Conservation (phyloP, 2,888 invertebrate species). For the Netelia virgata region DNA sequence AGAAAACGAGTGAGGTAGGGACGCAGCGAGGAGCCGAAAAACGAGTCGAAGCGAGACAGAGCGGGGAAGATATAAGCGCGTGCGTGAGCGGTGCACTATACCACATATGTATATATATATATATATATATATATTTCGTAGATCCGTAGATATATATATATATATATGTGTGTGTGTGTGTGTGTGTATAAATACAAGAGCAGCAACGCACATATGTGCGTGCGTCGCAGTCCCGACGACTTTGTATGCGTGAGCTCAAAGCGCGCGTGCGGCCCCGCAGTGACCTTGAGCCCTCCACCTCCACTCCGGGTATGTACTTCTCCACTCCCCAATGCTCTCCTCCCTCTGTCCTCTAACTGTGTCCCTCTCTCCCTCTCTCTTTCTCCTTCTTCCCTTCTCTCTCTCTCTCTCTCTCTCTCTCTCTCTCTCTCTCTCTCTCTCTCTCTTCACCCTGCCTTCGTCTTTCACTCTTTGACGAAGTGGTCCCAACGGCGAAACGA, state of each 20-base stretch:
- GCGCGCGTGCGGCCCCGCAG: constrained; percentile 83
- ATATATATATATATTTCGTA: constrained; percentile 12
- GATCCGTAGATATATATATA: constrained; percentile 2
- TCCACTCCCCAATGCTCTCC: constrained; percentile 31
- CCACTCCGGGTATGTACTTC: constrained; percentile 61
- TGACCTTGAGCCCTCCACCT: constrained; percentile 80
- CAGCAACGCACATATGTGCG: constrained; percentile 74
- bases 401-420: constrained; percentile 13
- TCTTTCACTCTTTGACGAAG: constrained; percentile 20
- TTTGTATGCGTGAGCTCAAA: constrained; percentile 70
- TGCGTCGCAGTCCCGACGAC: constrained; percentile 61
- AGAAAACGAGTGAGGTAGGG: not conserved
- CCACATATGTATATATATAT: constrained; percentile 13
- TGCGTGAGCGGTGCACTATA: constrained; percentile 71
- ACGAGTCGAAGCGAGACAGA: constrained; percentile 20
- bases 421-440: constrained; percentile 13
- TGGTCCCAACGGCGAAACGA: constrained; percentile 38
- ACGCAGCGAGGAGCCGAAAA: not conserved
- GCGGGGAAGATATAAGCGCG: constrained; percentile 58
- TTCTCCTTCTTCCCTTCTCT: not conserved
- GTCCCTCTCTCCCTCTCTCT: not conserved
- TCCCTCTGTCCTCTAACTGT: constrained; percentile 40
- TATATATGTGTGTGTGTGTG: constrained; percentile 5
- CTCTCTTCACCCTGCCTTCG: constrained; percentile 2
- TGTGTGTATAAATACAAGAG: constrained; percentile 21